Evolutionary conservation across 1,140 invertebrate species (phyloP).

Genomic region (Drosophila navojoa): DNA sequence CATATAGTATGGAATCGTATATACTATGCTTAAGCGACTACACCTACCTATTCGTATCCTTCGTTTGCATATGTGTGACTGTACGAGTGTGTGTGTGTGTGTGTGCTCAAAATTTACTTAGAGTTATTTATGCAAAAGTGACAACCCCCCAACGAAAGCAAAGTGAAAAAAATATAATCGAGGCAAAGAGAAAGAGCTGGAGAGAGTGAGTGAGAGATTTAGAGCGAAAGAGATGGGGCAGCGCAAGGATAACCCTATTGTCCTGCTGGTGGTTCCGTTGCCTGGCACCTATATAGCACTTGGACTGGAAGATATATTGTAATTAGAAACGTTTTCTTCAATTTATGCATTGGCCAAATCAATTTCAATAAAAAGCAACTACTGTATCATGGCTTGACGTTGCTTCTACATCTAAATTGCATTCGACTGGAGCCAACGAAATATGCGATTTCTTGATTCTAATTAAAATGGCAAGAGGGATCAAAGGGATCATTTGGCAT

Average conservation of each 20-base stretch:
- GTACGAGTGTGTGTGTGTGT: conserved; percentile 7
- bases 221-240: not conserved
- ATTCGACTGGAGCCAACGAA: conserved; percentile 18
- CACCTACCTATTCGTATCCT: not conserved
- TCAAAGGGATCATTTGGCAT: too few species aligned
- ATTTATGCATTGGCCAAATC: conserved; percentile 81
- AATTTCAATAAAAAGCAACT: conserved; percentile 74
- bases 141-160: conserved; percentile 27
- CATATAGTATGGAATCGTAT: conserved; percentile 54
- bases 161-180: conserved; percentile 24
- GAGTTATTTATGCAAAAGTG: conserved; percentile 77
- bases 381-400: conserved; percentile 21
- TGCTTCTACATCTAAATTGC: conserved; percentile 35
- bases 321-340: conserved; percentile 69
- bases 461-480: too few species aligned
- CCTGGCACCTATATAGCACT: not conserved
- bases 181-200: conserved; percentile 10
- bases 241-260: not conserved
- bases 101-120: conserved; percentile 74
- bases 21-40: conserved; percentile 28
- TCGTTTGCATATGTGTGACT: conserved; percentile 21
- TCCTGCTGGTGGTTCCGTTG: not conserved
- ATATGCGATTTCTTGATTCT: conserved; percentile 29
- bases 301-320: conserved; percentile 72
- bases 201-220: not conserved